phyloP scores from a whole-genome alignment of 2,797 vertebrate genomes.

The Numenius phaeopus region DNA sequence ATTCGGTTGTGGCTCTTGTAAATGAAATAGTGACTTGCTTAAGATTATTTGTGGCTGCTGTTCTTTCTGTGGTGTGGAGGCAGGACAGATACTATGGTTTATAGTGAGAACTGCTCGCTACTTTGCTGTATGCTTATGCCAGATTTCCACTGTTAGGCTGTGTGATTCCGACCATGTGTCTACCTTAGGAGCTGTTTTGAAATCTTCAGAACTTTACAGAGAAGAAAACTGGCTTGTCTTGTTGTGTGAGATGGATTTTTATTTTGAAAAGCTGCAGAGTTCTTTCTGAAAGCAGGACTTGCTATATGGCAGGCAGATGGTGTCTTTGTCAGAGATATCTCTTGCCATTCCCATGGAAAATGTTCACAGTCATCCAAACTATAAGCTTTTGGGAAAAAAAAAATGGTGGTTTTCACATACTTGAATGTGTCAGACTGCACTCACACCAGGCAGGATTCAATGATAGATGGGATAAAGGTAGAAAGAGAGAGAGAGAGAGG shows the following conservation, averaged over 20 bases:
- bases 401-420: not conserved
- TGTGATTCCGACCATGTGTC: not conserved
- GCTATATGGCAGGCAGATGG: slow-evolving; percentile 34
- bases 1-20: not conserved
- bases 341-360: not conserved
- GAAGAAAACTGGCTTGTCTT: not conserved
- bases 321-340: not conserved
- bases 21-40: not conserved
- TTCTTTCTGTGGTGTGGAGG: not conserved
- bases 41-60: not conserved
- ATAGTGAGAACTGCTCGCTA: not conserved
- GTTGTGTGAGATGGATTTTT: not conserved
- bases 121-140: not conserved
- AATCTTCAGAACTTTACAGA: not conserved
- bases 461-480: not conserved
- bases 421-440: not conserved
- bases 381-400: not conserved
- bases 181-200: slow-evolving; percentile 22
- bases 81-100: not conserved
- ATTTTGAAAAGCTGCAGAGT: not conserved
- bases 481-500: not conserved
- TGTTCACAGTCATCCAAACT: not conserved
- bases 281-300: not conserved
- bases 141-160: not conserved
- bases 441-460: not conserved